Base-by-base conservation (phyloP, 2,888 invertebrate species). In the Temnothorax unifasciatus region DNA sequence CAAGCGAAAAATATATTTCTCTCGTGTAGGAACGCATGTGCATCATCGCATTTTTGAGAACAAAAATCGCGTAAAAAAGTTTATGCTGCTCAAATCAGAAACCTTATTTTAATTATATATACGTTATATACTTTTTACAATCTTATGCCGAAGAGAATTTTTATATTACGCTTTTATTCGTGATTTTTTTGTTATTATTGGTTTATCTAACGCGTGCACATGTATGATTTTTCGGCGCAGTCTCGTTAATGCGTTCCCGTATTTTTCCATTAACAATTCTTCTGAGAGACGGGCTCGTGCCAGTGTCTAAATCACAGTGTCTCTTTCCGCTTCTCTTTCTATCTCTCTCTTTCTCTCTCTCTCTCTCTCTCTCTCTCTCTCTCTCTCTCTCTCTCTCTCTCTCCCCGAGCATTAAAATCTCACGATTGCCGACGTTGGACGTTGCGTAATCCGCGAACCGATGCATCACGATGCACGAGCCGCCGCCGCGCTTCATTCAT, bases 401-500 rank as follows among this genome's bases (percentile, higher is more conserved):
- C 21, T 44, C 9, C 54, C 25, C 59, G 13, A 44, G 47, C 73
- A 73, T 73, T 73, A 44, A 79, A 79, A 47, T 81, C 73, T 68
- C 59, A 13, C 73, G 59, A 81, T 71, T 15, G 71, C 15, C 57
- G 34, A 38, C 41, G 52, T 66, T 54, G 61, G 52, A 59, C 68
- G 77, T 88, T 88, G 75, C 87, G 83, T 87, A 89, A 89, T 54
- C n/a, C 64, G 47, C 52, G 47, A 34, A 63, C 15, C 6, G 63
- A 61, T 34, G 77, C 57, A 57, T 77, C 82, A 76, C 25, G 81
- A 47, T 83, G 57, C 82, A 66, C 44, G 64, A 52, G 59, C 68
- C 64, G 52, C 52, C 29, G 47, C 15, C 75, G 68, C 11, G 85
- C 59, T 88, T 89, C 88, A 88, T 88, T 88, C 88, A 88, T 87